These are phyloP conservation scores for Drosophila oshimai DNA, from an alignment of 1,140 invertebrate genomes.

Conservation along the genomic window DNA sequence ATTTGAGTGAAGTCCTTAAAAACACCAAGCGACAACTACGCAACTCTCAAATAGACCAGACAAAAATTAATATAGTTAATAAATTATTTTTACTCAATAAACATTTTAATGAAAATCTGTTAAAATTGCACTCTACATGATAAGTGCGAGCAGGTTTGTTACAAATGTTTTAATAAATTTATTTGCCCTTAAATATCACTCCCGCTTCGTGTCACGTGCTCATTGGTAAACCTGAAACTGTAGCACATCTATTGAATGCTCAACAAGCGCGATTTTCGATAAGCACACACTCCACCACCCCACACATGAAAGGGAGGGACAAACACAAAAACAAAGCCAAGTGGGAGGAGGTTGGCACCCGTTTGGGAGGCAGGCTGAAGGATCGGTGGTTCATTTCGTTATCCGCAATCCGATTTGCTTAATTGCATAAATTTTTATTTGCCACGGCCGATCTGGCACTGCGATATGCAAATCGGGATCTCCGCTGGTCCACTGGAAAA, in stretches of 20 bases:
- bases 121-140: too few relatives aligned
- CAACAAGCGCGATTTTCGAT: conserved; percentile 25
- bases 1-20: too few relatives aligned
- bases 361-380: conserved; percentile 8
- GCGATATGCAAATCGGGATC: conserved; percentile 70
- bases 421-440: conserved; percentile 80
- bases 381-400: conserved; percentile 34
- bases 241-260: conserved; percentile 31
- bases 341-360: conserved; percentile 6
- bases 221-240: background rate
- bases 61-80: too few relatives aligned
- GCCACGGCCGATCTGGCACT: conserved; percentile 56
- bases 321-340: background rate
- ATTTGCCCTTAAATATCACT: background rate
- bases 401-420: conserved; percentile 70
- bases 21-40: too few relatives aligned
- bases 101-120: too few relatives aligned
- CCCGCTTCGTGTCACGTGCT: background rate
- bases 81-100: too few relatives aligned
- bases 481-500: conserved; percentile 19
- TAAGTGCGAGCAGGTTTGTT: too few relatives aligned
- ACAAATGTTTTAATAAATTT: background rate
- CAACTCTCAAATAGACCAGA: too few relatives aligned
- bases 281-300: conserved; percentile 17
- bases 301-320: conserved; percentile 24